Evolutionary conservation across 2,113 vertebrate species (phyloP).

Genomic region (Chloropsis cyanopogon): DNA sequence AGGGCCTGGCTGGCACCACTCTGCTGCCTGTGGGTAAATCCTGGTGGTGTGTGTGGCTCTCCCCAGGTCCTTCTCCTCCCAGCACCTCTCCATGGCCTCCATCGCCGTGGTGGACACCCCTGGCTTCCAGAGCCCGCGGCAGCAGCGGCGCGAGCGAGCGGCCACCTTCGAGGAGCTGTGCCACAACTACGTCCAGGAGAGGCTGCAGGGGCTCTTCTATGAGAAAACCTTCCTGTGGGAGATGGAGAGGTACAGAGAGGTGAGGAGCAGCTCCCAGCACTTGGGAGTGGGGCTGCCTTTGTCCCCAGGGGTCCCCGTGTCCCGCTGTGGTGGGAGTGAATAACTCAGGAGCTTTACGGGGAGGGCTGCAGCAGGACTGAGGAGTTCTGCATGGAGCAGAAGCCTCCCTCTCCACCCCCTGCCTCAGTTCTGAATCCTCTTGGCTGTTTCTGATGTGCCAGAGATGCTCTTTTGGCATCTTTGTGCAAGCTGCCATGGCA

Average conservation of each 20-base stretch:
- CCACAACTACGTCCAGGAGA: constrained; percentile 91
- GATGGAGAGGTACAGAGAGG: constrained; percentile 82
- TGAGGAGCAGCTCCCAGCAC: constrained; percentile 29
- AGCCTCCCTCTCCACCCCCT: neutral
- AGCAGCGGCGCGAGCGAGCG: constrained; percentile 74
- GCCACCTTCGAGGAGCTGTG: constrained; percentile 90
- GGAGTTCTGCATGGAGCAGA: neutral
- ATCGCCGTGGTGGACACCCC: constrained; percentile 91
- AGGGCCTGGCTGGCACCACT: neutral
- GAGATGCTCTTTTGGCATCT: neutral
- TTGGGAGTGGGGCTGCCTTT: neutral
- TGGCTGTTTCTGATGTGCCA: neutral
- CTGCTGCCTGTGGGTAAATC: neutral
- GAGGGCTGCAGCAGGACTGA: neutral
- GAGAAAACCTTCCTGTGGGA: constrained; percentile 77
- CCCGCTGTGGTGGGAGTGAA: accelerated
- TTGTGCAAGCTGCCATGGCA: neutral
- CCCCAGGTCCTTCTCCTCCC: constrained; percentile 84
- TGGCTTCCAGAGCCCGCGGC: constrained; percentile 86
- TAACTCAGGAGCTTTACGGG: neutral
- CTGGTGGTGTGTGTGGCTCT: accelerated
- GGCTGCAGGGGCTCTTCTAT: constrained; percentile 85
- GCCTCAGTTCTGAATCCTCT: neutral
- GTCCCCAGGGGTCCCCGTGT: accelerated
- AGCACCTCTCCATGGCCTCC: constrained; percentile 85